Base-by-base conservation (phyloP, 2,888 invertebrate genomes). In the Microctonus brassicae region DNA sequence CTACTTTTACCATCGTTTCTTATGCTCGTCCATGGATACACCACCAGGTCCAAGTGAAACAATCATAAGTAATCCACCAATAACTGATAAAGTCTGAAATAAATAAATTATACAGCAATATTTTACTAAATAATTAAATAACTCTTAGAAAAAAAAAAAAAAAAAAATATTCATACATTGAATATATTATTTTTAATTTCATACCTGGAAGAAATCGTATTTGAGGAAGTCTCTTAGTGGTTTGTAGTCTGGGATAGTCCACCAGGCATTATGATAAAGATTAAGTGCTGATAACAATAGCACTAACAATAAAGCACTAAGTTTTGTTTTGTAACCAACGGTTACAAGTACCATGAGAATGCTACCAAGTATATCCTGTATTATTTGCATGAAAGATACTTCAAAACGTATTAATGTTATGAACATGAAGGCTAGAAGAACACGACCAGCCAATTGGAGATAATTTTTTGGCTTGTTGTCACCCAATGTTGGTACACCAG, bases 121-220 rank as follows among this genome's bases (percentile, higher is more conserved):
- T 17, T 7, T 29, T 58, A 66, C n/a, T 26, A 70, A 74, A 72
- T 55, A 24, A 55, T 29, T 29, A 7, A 29, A 29, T 5, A 29
- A 29, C 3, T 5, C 3, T 5, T 5, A 29, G 29, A 29, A 29
- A 29, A 29, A n/a, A n/a, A 29, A 29, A 29, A 29, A 29, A 5
- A 5, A 29, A 7, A 5, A 29, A 29, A 29, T 29, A n/a, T 29
- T 29, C 7, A 29, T 29, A 29, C 29, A 29, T 3, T 5, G 4
- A 29, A 5, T 60, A 65, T 68, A 24, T 29, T 36, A n/a, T 47
- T 26, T 7, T 20, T 60, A 61, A 60, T 20, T 29, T 29, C 61
- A 83, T 88, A 96, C 97, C 93, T 99, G 99, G 94, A 99, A 99
- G 91, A 99, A 99, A 89, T 99, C 99, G 87, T 99, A 99, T 91